phyloP scores from a whole-genome alignment of 2,888 invertebrate species.

The Anorthoa munda region DNA sequence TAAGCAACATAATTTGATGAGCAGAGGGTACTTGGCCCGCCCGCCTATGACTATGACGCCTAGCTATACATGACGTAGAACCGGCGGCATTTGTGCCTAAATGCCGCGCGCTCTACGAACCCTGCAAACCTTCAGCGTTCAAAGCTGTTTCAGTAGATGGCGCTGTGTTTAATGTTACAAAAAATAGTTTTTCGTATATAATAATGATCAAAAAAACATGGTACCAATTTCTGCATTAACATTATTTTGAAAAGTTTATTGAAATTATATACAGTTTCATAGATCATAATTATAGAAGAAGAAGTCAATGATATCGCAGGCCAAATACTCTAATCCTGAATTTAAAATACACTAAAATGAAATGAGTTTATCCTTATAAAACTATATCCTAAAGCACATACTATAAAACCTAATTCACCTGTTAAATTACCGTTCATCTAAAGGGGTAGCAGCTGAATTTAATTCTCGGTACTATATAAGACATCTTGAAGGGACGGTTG shows the following conservation, averaged over 20 bases:
- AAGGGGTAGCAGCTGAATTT: conserved; percentile 67
- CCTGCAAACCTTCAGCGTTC: background rate
- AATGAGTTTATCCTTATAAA: conserved; percentile 40
- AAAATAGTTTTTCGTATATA: background rate
- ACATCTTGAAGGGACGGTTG: conserved; percentile 75
- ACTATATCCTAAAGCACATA: conserved; percentile 54
- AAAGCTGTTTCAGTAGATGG: conserved; percentile 37
- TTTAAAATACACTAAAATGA: conserved; percentile 8
- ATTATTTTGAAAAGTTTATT: background rate
- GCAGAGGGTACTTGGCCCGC: background rate
- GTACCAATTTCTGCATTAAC: accelerated
- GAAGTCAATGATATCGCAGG: background rate
- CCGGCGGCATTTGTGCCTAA: background rate
- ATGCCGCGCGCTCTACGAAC: background rate
- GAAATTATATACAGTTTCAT: background rate
- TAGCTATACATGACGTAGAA: accelerated
- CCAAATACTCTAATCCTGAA: background rate
- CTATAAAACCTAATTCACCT: conserved; percentile 62
- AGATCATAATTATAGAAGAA: background rate
- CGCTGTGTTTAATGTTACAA: conserved; percentile 15
- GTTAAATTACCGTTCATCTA: conserved; percentile 65
- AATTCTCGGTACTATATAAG: conserved; percentile 71
- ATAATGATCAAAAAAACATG: background rate
- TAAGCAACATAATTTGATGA: background rate
- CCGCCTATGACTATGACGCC: background rate